phyloP scores from a whole-genome alignment of 2,797 vertebrate species.

The Pseudochirops cupreus region DNA sequence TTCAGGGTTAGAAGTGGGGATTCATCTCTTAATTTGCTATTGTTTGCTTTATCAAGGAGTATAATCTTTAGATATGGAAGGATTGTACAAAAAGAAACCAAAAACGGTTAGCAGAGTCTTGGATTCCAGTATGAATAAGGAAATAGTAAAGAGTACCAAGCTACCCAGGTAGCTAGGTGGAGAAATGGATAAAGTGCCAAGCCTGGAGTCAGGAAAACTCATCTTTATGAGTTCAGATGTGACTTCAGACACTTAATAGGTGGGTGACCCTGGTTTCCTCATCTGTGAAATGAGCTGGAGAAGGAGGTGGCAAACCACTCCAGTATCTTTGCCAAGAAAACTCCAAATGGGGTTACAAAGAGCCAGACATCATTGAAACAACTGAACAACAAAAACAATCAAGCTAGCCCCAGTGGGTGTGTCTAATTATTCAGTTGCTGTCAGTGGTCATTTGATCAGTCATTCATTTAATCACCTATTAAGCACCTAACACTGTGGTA shows the following conservation, averaged over 20 bases:
- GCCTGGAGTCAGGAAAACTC: not conserved
- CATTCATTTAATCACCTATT: not conserved
- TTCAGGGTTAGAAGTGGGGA: not conserved
- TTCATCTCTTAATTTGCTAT: not conserved
- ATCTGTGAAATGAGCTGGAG: not conserved
- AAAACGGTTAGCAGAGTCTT: not conserved
- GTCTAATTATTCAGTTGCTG: not conserved
- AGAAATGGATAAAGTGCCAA: not conserved
- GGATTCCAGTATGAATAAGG: not conserved
- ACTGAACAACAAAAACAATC: not conserved
- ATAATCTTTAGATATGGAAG: not conserved
- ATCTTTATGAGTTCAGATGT: not conserved
- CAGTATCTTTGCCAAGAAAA: not conserved
- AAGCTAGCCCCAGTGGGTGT: not conserved
- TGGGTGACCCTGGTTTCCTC: not conserved
- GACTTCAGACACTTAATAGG: not conserved
- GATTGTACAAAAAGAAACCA: not conserved
- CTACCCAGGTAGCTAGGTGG: not conserved
- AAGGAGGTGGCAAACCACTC: not conserved
- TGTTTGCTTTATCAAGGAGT: not conserved
- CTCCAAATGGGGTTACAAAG: not conserved
- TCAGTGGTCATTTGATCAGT: not conserved
- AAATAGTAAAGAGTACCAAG: not conserved
- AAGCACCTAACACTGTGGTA: not conserved
- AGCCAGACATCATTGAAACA: not conserved